These are phyloP conservation scores for Macropodus opercularis DNA, from an alignment of 2,797 vertebrate genomes.

Conservation along the genomic window DNA sequence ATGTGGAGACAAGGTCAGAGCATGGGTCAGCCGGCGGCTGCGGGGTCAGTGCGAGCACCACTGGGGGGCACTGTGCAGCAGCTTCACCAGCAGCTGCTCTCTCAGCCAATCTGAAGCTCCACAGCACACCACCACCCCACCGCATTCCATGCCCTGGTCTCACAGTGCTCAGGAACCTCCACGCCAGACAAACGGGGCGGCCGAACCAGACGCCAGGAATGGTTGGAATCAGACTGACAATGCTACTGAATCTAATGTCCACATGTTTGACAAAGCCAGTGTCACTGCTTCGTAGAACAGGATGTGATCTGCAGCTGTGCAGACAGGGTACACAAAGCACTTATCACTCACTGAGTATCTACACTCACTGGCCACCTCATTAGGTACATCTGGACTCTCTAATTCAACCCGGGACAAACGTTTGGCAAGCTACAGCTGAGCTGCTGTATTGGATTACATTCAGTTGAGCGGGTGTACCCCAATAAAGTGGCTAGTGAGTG, in stretches of 20 bases:
- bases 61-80: slow-evolving; percentile 91
- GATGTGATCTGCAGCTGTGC: slow-evolving; percentile 20
- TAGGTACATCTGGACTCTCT: too few relatives aligned
- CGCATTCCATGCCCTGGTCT: slow-evolving; percentile 35
- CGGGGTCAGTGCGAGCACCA: slow-evolving; percentile 90
- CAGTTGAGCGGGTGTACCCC: too few relatives aligned
- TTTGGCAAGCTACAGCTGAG: too few relatives aligned
- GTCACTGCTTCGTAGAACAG: slow-evolving; percentile 78
- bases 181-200: slow-evolving; percentile 20
- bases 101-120: slow-evolving; percentile 36
- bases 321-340: slow-evolving; percentile 52
- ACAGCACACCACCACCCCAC: slow-evolving; percentile 7
- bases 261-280: slow-evolving; percentile 74
- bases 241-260: slow-evolving; percentile 69
- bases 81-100: slow-evolving; percentile 86
- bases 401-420: too few relatives aligned
- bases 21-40: slow-evolving; percentile 85
- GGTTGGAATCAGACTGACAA: slow-evolving; percentile 48
- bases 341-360: slow-evolving; percentile 23
- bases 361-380: too few relatives aligned
- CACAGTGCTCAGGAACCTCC: slow-evolving; percentile 9
- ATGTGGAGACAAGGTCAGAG: slow-evolving; percentile 89
- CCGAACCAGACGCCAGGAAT: slow-evolving; percentile 45
- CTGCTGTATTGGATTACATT: too few relatives aligned
- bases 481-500: too few relatives aligned